A percentile compares a stretch with the other conserved stretches of the same genome.
Evolutionary conservation across 2,113 vertebrate species (phyloP).

Genomic region (Callaeas wilsoni): DNA sequence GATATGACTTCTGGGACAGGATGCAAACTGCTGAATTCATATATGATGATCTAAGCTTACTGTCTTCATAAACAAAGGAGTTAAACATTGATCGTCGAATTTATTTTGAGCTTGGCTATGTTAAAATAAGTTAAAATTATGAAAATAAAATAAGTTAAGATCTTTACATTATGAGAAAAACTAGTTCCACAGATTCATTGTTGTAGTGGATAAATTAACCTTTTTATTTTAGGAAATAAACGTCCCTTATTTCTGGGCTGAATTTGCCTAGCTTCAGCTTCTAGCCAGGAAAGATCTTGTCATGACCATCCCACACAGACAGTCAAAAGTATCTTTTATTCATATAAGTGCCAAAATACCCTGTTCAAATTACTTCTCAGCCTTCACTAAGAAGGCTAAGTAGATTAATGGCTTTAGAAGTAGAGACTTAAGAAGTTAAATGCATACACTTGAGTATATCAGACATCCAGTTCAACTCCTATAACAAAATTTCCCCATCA

Average conservation of each 20-base stretch:
- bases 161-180: background rate
- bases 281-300: background rate
- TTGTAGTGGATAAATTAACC: background rate
- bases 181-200: background rate
- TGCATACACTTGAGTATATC: background rate
- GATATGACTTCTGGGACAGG: background rate
- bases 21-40: background rate
- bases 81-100: background rate
- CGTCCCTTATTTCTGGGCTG: background rate
- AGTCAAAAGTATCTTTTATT: background rate
- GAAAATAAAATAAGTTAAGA: background rate
- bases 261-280: background rate
- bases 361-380: background rate
- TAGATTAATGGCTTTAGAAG: slow-evolving; percentile 29
- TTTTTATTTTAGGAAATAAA: background rate
- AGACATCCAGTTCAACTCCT: background rate
- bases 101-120: background rate
- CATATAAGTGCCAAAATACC: background rate
- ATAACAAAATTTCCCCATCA: background rate
- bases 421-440: background rate
- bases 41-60: background rate
- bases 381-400: background rate
- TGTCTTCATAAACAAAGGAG: background rate
- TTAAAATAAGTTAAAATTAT: background rate
- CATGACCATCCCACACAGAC: background rate